A percentile compares a stretch with the other conserved stretches of the same genome.
Evolutionary conservation across 2,113 vertebrate species (phyloP).

Genomic region (Hemibagrus wyckioides): DNA sequence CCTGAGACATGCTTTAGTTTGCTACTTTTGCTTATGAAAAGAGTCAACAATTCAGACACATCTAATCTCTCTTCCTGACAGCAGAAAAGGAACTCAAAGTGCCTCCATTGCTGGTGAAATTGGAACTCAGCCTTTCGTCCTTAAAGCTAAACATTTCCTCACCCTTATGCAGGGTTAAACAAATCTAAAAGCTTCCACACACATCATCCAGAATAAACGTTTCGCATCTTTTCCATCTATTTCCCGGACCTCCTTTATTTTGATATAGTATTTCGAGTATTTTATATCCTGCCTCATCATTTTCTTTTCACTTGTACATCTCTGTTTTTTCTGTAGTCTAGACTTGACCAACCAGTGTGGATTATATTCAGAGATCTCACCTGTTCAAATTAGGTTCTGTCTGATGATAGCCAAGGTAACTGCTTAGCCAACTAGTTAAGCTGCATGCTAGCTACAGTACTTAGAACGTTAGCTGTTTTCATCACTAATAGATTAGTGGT

Average conservation of each 20-base stretch:
- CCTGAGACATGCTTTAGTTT: background rate
- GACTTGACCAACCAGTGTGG: background rate
- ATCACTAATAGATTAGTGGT: too few relatives aligned
- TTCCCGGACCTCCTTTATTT: background rate
- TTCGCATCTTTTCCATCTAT: background rate
- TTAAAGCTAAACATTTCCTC: background rate
- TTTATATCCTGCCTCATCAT: background rate
- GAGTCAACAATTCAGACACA: background rate
- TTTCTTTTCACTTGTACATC: background rate
- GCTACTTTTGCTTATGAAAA: background rate
- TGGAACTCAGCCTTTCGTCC: background rate
- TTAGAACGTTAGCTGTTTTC: background rate
- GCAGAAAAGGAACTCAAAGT: constrained; percentile 20
- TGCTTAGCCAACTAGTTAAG: background rate
- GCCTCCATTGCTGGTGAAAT: background rate
- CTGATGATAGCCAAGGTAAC: background rate
- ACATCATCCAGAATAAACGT: background rate
- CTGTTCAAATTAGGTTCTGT: background rate
- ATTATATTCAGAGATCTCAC: background rate
- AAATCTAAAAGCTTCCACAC: background rate
- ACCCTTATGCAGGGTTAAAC: background rate
- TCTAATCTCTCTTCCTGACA: background rate
- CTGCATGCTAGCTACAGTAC: too few relatives aligned
- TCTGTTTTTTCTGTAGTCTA: background rate
- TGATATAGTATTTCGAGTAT: background rate